Evolutionary conservation across 2,888 invertebrate species (phyloP), one percentile per base, ranked within the genome.

Genomic region (Lasioglossum morio): DNA sequence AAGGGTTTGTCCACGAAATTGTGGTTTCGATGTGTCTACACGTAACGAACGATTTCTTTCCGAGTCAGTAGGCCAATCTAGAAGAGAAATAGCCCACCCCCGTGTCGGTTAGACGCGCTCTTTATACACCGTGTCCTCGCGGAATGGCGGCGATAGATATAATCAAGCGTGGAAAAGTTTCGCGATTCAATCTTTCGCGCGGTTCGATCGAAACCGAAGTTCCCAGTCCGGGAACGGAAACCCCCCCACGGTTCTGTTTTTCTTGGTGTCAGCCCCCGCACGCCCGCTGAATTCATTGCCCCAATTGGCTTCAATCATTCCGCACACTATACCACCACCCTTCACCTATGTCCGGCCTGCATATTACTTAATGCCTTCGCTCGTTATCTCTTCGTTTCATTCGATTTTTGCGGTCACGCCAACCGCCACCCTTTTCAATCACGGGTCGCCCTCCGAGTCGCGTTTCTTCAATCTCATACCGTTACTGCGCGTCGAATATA

Each of bases 381-480:
- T 84, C 63, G 75, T 85, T 85, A 85, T 79, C 85, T 84, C 63
- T 75, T 72, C 79, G 84, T 83, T 84, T 34, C 69, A 30, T 84
- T 79, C 79, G 85, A 85, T 85, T 85, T 85, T 85, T 85, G 75
- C 85, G 75, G 79, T 85, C 85, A 85, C 85, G 85, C 72, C 75
- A 85, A 72, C 85, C n/a, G 53, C 75, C 72, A 57, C n/a, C 70
- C 84, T 79, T 75, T 85, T 79, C 85, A 66, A 85, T 85, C 84
- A 46, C 70, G 19, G 34, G 23, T 46, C 63, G 19, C 74, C 37
- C 37, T 23, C 60, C 37, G 4, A 16, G 16, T 57, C 37, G 4
- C 19, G 10, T 57, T 75, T 78, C 60, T 69, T 43, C 27, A 27
- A 16, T 16, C 48, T 43, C 57, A 4, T 19, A 43, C 43, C 48